Conservation (phyloP, 2,888 invertebrate species). For the Formica aserva region DNA sequence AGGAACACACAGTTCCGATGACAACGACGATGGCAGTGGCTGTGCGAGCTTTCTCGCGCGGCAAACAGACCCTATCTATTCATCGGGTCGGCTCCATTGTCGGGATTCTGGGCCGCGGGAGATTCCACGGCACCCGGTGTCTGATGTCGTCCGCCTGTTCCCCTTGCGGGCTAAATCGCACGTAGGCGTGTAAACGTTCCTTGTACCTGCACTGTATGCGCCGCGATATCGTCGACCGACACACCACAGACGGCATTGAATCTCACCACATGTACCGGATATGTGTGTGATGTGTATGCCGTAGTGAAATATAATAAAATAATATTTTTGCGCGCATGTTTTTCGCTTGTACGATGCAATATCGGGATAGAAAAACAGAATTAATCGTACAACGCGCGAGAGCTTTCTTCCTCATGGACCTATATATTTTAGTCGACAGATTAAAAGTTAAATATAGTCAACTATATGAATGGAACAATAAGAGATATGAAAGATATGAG, state of each 20-base stretch:
- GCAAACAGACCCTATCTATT: constrained; percentile 80
- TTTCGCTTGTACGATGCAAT: not conserved
- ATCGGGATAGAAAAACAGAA: not conserved
- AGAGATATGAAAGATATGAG: not conserved
- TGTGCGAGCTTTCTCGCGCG: constrained; percentile 66
- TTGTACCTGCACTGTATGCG: constrained; percentile 58
- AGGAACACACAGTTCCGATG: constrained; percentile 6
- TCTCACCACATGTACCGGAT: constrained; percentile 34
- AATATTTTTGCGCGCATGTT: constrained; percentile 9
- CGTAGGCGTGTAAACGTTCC: constrained; percentile 58
- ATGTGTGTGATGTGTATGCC: not conserved
- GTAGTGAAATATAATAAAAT: constrained; percentile 43
- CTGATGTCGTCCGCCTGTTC: constrained; percentile 11
- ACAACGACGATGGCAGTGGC: constrained; percentile 48
- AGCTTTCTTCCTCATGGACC: not conserved
- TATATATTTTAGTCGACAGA: not conserved
- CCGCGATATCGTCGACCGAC: constrained; percentile 57
- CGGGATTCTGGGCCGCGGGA: constrained; percentile 73
- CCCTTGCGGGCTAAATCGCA: constrained; percentile 58
- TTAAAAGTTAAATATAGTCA: not conserved
- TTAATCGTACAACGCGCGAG: not conserved
- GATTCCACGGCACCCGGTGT: constrained; percentile 68
- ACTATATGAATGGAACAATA: not conserved
- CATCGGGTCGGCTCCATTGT: constrained; percentile 77
- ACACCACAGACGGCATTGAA: constrained; percentile 57